Conservation (phyloP, 2,888 invertebrate species). For the Calameuta filiformis region DNA sequence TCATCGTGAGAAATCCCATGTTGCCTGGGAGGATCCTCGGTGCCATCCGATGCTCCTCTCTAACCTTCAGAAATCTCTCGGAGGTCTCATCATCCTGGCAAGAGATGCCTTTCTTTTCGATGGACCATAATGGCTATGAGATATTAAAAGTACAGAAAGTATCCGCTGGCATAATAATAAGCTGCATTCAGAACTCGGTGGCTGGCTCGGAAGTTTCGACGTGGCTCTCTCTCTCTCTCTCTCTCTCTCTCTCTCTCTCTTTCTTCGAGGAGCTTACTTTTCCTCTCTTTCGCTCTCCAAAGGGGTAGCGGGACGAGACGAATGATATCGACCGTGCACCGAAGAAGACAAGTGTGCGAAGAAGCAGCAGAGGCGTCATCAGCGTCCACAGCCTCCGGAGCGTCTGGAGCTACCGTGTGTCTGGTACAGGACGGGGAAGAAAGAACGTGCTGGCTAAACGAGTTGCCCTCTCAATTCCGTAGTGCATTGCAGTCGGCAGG, state of each 20-base stretch:
- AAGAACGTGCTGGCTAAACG: constrained; percentile 52
- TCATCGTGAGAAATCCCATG: too few relatives aligned
- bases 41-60: too few relatives aligned
- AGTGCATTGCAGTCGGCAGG: constrained; percentile 93
- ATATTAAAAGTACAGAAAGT: neutral
- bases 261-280: neutral
- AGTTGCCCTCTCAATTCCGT: constrained; percentile 90
- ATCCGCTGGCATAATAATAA: neutral
- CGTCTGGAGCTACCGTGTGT: neutral
- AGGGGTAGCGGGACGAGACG: neutral
- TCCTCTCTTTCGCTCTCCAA: neutral
- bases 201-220: neutral
- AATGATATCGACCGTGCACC: constrained; percentile 30
- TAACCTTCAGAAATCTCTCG: neutral
- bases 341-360: constrained; percentile 10
- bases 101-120: neutral
- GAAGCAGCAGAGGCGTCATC: neutral
- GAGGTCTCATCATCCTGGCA: neutral
- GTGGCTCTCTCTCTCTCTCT: neutral
- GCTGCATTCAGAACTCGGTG: neutral
- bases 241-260: neutral
- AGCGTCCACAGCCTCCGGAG: neutral
- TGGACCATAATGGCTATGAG: neutral
- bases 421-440: neutral
- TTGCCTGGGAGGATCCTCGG: too few relatives aligned